phyloP scores from a whole-genome alignment of 2,113 vertebrate genomes.

The Nematolebias whitei region DNA sequence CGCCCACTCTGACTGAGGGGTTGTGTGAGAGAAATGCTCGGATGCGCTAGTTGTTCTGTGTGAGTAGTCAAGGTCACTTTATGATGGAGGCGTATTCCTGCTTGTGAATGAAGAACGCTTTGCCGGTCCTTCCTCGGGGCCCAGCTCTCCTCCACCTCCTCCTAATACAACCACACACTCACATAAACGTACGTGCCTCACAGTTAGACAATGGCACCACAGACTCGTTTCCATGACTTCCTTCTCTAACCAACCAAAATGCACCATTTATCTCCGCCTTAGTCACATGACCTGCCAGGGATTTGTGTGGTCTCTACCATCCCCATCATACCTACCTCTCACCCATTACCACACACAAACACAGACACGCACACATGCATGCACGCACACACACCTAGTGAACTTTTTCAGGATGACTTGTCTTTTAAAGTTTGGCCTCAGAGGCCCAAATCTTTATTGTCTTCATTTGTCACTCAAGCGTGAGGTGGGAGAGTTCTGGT shows the following conservation, averaged over 20 bases:
- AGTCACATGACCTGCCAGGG: constrained; percentile 57
- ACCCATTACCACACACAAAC: constrained; percentile 7
- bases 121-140: constrained; percentile 49
- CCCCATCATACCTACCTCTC: constrained; percentile 7
- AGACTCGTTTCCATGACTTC: constrained; percentile 70
- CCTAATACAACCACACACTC: constrained; percentile 19
- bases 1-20: constrained; percentile 43
- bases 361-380: constrained; percentile 17
- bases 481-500: constrained; percentile 15
- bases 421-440: constrained; percentile 47
- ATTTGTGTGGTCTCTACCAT: constrained; percentile 55
- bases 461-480: constrained; percentile 36
- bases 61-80: constrained; percentile 66
- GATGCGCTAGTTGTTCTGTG: constrained; percentile 35
- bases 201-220: constrained; percentile 61
- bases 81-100: constrained; percentile 61
- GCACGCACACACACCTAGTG: constrained; percentile 5
- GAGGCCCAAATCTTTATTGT: constrained; percentile 52
- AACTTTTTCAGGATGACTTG: constrained; percentile 56
- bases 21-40: constrained; percentile 30
- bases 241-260: constrained; percentile 55
- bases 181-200: constrained; percentile 2
- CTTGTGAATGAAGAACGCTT: constrained; percentile 73
- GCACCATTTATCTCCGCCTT: constrained; percentile 50
- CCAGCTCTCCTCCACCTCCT: constrained; percentile 42